Conservation (phyloP, 2,797 vertebrate genomes). For the Melanotaenia parkinsoni region DNA sequence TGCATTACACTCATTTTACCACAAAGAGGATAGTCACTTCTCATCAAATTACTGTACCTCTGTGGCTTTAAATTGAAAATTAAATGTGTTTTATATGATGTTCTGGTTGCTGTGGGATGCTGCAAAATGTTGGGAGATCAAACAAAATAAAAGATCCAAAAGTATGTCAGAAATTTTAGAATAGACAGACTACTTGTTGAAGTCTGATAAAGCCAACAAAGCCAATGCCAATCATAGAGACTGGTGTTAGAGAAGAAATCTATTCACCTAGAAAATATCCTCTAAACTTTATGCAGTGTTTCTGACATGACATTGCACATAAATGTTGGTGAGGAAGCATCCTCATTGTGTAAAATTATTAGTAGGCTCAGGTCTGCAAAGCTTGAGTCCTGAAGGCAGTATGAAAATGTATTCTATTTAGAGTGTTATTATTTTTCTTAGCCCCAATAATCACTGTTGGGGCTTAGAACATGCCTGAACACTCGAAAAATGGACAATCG, state of each 20-base stretch:
- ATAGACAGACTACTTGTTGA: not conserved
- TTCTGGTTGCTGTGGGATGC: constrained; percentile 3
- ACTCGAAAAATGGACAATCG: no score
- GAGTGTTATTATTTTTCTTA: no score
- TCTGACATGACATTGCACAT: not conserved
- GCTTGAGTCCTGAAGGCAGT: no score
- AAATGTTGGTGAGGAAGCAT: not conserved
- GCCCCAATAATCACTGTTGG: no score
- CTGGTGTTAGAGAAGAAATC: not conserved
- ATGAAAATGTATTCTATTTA: no score
- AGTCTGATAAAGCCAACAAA: not conserved
- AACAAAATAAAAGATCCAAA: not conserved
- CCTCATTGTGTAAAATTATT: not conserved
- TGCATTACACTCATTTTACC: not conserved
- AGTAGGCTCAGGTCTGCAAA: not conserved
- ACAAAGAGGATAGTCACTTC: not conserved
- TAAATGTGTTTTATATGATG: not conserved
- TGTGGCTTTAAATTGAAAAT: constrained; percentile 4
- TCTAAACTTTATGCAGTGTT: not conserved
- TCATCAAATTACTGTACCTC: not conserved
- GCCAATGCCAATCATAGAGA: not conserved
- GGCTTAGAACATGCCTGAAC: no score
- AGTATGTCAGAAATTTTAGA: not conserved
- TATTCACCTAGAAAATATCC: no score
- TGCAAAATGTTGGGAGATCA: constrained; percentile 9